Evolutionary conservation across 2,797 vertebrate species (phyloP), one percentile per base, ranked within the genome.

Genomic region (Epinephelus coioides): DNA sequence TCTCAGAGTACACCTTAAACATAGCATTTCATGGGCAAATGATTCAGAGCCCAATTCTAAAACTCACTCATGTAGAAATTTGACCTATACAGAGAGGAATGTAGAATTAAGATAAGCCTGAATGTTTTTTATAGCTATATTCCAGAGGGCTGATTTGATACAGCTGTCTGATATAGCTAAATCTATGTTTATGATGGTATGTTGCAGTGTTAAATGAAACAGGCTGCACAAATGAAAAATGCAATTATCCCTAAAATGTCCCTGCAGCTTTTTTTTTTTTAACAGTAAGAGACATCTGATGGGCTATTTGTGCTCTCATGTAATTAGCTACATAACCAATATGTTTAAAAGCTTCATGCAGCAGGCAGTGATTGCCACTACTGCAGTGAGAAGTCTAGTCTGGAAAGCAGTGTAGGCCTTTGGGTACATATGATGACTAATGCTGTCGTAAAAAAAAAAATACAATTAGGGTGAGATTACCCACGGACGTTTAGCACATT

Each of bases 1-100:
- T n/a, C 49, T 75, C 10, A 51, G 50, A 73, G 47, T 70, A 68
- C 73, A 72, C 19, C 50, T 77, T 66, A 17, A 73, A 76, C 50
- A 9, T 25, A 81, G 57, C 55, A 51, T 75, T 81, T 73, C 61
- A 88, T 54, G 34, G 76, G 54, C 46, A 60, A 59, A 66, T 67
- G 67, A 73, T 63, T 65, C 70, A 56, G 38, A 85, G 34, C 47
- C 59, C 74, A 78, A 68, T 81, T 86, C 69, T 44, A 5, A 81
- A 69, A 82, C 8, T 65, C 79, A 83, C 44, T 69, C 83, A 86
- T 72, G 74, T 55, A 86, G 74, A 88, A 85, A 73, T 73, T 69
- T 38, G 73, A 89, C 84, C 76, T 85, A 86, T 76, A 79, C 77
- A 17, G 54, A 68, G 43, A 64, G 18, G n/a, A 70, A 73, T 6